Base-by-base conservation (phyloP, 2,113 vertebrate genomes). In the Poeciliopsis prolifica region DNA sequence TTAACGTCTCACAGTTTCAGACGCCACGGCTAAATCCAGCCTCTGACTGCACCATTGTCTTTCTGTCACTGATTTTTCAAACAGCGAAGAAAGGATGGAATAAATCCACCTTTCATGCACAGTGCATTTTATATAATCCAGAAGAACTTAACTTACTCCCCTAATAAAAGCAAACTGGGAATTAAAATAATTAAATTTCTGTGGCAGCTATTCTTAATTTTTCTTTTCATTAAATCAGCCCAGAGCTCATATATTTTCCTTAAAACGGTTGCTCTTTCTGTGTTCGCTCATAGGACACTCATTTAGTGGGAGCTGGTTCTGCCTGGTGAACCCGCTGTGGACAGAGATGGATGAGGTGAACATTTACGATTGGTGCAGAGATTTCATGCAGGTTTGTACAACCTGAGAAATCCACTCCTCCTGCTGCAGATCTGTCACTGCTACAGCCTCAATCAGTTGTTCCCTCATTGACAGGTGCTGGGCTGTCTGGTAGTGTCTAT, bases 11-110 rank as follows among this genome's bases (percentile, higher is more conserved):
- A 86, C 15, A 7, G 30, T 65, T 84, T 78, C 26, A 75, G 90
- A 88, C 87, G 68, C 79, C 75, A 68, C n/a, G 12, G 75, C 65
- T 86, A 83, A 90, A 88, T 88, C 87, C 90, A 75, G 62, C 33
- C 64, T 42, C 71, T 12, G 80, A 75, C 82, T 79, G 8, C 42
- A 69, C 71, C 64, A 62, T 22, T 48, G 29, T 26, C 64, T 79
- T 63, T 69, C 80, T 71, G 51, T 76, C 35, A 28, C 33, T 60
- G 28, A 80, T 67, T 66, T 24, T 42, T 60, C 61, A 17, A 48
- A 48, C 54, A 31, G 11, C 42, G 14, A 65, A 14, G 66, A 3
- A 29, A 12, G 30, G 5, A 0, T 26, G 15, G 4, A 26, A 61
- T 4, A 65, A 0, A 35, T 24, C 35, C 4, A 4, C 8, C 15